Evolutionary conservation across 2,797 vertebrate species (phyloP), one percentile per base, ranked within the genome.

Genomic region (Enteromius paludinosus): DNA sequence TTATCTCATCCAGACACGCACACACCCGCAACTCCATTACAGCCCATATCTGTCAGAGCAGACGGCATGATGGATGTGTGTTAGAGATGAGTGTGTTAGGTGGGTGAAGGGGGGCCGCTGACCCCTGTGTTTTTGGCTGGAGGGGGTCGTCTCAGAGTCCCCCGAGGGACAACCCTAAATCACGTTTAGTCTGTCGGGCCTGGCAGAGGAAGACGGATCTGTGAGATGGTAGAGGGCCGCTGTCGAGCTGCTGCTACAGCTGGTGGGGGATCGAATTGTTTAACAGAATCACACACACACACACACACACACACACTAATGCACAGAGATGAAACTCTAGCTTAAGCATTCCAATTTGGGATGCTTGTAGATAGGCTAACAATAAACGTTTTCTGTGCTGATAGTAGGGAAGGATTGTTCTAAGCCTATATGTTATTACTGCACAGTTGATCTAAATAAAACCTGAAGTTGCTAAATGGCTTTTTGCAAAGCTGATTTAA

Each of bases 21-120:
- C 79, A 82, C 77, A 69, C 64, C 86, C 88, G 41, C 85, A 93
- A 92, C 90, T 85, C 79, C 75, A 93, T 94, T 94, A 94, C 90
- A 89, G 83, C 14, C 91, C 90, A 92, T 94, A 94, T 93, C 91
- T 94, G 93, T 93, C 93, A 92, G 92, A 89, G 93, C 91, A 88
- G 88, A 87, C 86, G 86, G 87, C 85, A 92, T 93, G 94, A 95
- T 94, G 89, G 91, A 95, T 94, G 93, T 82, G 78, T 72, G 78
- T 66, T 85, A 68, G 74, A 49, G 71, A 56, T 54, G 74, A 79
- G 72, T 88, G 80, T 75, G 62, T 78, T 79, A 38, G 80, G 38
- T 79, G 69, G 78, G 70, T 85, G 71, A 38, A 72, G 76, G 30
- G 87, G 86, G 82, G 81, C 83, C 30, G 1, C 28, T 85, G 90